A percentile compares a stretch with the other conserved stretches of the same genome.
phyloP scores from a whole-genome alignment of 2,888 invertebrate genomes.

The Leptinotarsa tumamoca region DNA sequence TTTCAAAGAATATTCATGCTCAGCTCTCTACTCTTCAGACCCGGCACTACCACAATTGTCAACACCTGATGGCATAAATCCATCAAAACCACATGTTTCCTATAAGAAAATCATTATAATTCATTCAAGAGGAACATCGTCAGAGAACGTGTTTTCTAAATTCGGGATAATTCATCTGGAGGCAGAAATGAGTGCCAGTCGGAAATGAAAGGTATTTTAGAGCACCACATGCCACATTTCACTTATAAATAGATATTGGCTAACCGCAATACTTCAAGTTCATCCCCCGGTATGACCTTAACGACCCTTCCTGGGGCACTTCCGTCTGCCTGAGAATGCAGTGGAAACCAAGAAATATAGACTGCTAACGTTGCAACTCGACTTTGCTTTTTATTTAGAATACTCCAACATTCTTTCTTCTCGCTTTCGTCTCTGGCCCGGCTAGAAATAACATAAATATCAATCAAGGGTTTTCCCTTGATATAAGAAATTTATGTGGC shows the following conservation, averaged over 20 bases:
- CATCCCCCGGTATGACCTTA: constrained; percentile 55
- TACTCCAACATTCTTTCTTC: constrained; percentile 37
- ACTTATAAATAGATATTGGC: constrained; percentile 19
- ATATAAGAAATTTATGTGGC: constrained; percentile 45
- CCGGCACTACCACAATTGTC: background rate
- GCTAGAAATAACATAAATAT: constrained; percentile 52
- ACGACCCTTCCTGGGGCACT: constrained; percentile 47
- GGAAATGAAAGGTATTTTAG: constrained; percentile 19
- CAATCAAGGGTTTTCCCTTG: constrained; percentile 48
- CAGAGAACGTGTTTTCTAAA: constrained; percentile 44
- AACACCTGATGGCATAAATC: constrained; percentile 19
- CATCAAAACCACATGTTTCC: constrained; percentile 23
- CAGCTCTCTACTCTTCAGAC: background rate
- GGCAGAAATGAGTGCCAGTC: constrained; percentile 35
- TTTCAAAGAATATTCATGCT: too few relatives aligned
- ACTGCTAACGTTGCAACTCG: constrained; percentile 48
- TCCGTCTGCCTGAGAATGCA: constrained; percentile 52
- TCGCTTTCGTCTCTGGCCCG: constrained; percentile 42
- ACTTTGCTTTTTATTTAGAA: constrained; percentile 46
- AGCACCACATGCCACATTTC: constrained; percentile 16
- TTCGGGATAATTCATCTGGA: constrained; percentile 45
- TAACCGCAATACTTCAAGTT: constrained; percentile 39
- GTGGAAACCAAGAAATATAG: constrained; percentile 52
- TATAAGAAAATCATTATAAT: constrained; percentile 23
- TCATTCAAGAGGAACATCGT: constrained; percentile 36